Conservation (phyloP, 2,888 invertebrate species). For the Morpho achilles region DNA sequence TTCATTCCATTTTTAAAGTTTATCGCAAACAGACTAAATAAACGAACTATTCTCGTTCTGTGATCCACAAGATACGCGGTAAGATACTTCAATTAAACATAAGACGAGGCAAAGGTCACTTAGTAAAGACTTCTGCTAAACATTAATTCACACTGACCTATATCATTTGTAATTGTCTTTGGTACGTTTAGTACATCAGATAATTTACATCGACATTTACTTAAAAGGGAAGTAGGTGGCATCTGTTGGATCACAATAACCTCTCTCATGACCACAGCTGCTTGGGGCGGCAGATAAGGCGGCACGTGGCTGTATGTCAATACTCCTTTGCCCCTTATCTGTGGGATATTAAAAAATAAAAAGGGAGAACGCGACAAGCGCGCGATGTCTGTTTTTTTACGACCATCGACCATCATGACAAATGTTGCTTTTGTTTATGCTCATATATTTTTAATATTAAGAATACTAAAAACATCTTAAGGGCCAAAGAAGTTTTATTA, state of each 20-base stretch:
- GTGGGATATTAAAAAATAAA: constrained; percentile 24
- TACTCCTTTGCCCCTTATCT: constrained; percentile 29
- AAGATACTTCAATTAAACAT: too few relatives aligned
- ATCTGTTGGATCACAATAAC: constrained; percentile 37
- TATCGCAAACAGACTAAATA: too few relatives aligned
- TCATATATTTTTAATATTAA: too few relatives aligned
- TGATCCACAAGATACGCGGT: too few relatives aligned
- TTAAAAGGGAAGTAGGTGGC: constrained; percentile 40
- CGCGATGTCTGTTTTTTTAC: constrained; percentile 6
- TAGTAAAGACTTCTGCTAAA: neutral
- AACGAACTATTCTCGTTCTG: too few relatives aligned
- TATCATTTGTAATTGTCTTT: too few relatives aligned
- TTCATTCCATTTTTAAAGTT: too few relatives aligned
- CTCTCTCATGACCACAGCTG: constrained; percentile 38
- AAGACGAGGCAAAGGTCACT: too few relatives aligned
- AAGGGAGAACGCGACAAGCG: constrained; percentile 10
- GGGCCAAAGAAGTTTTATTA: too few relatives aligned
- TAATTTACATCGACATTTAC: constrained; percentile 27
- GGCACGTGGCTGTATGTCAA: constrained; percentile 32
- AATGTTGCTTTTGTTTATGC: too few relatives aligned
- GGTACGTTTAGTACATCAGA: constrained; percentile 4
- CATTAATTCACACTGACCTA: neutral
- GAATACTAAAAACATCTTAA: too few relatives aligned
- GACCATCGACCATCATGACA: too few relatives aligned
- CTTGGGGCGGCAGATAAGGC: constrained; percentile 37